A percentile compares a stretch with the other conserved stretches of the same genome.
These are phyloP conservation scores for Accipiter cooperii DNA, from an alignment of 2,113 vertebrate genomes.

Conservation along the genomic window DNA sequence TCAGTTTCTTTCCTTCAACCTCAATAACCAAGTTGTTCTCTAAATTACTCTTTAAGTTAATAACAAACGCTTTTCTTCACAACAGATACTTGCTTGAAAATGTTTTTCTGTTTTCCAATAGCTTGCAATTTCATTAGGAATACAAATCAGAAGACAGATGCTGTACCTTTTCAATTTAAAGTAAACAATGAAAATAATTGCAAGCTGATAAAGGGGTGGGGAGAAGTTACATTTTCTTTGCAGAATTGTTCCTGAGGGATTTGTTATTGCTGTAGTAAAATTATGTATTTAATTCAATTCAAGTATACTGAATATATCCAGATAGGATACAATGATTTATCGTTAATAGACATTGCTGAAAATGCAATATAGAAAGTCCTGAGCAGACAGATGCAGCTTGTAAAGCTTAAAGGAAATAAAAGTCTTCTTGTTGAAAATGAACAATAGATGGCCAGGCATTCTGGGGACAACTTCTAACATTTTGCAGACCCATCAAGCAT, in stretches of 20 bases:
- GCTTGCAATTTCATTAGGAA: neutral
- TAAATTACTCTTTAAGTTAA: neutral
- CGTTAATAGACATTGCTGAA: neutral
- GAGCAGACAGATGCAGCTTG: neutral
- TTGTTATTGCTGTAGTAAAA: neutral
- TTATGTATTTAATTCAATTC: neutral
- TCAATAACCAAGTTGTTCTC: neutral
- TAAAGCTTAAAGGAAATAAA: neutral
- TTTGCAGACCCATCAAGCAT: neutral
- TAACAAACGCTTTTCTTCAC: neutral
- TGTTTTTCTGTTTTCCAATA: neutral
- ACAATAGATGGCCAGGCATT: neutral
- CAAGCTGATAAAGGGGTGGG: neutral
- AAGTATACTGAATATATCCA: neutral
- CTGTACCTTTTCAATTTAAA: neutral
- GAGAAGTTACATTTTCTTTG: neutral
- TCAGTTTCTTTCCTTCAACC: neutral
- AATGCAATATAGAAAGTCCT: neutral
- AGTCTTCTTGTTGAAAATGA: neutral
- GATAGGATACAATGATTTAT: neutral
- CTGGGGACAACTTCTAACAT: neutral
- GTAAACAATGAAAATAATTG: neutral
- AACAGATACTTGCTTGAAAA: neutral
- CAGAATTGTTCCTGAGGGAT: neutral
- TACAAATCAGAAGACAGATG: neutral